Evolutionary conservation across 2,113 vertebrate species (phyloP).

Genomic region (Periophthalmodon schlosseri): DNA sequence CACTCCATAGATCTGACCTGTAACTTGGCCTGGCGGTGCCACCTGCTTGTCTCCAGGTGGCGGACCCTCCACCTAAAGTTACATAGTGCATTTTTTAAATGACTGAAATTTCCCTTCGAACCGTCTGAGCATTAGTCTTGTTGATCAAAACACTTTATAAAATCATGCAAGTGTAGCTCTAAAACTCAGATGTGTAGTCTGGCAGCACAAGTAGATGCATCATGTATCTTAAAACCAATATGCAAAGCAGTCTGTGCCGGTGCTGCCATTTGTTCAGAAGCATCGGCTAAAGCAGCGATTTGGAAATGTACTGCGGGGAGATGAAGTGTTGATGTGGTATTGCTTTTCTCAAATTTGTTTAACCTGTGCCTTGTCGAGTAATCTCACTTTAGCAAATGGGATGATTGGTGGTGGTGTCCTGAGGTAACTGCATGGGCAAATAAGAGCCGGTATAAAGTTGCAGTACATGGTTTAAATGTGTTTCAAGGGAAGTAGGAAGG

Average conservation of each 20-base stretch:
- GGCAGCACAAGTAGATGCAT: conserved; percentile 36
- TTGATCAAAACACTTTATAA: neutral
- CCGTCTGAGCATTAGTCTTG: conserved; percentile 1
- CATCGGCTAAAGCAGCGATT: conserved; percentile 17
- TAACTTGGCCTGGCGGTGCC: too few species aligned
- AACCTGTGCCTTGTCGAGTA: conserved; percentile 5
- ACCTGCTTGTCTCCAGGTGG: too few species aligned
- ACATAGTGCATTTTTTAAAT: neutral
- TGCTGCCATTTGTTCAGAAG: conserved; percentile 29
- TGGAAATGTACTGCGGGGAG: conserved; percentile 17
- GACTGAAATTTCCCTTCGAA: conserved; percentile 19
- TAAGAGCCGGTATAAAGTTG: neutral
- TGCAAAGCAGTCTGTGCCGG: conserved; percentile 29
- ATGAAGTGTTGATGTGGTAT: conserved; percentile 2
- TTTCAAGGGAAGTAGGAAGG: neutral
- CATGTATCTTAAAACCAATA: conserved; percentile 26
- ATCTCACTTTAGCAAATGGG: conserved; percentile 5
- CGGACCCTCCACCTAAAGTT: neutral
- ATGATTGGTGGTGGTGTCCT: conserved; percentile 8
- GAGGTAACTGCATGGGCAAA: neutral
- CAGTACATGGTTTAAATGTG: neutral
- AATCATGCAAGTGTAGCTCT: neutral
- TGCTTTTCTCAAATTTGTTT: conserved; percentile 6
- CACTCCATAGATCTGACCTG: too few species aligned
- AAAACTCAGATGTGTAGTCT: conserved; percentile 15